Conservation (phyloP, 2,797 vertebrate genomes). For the Ptychobarbus kaznakovi region DNA sequence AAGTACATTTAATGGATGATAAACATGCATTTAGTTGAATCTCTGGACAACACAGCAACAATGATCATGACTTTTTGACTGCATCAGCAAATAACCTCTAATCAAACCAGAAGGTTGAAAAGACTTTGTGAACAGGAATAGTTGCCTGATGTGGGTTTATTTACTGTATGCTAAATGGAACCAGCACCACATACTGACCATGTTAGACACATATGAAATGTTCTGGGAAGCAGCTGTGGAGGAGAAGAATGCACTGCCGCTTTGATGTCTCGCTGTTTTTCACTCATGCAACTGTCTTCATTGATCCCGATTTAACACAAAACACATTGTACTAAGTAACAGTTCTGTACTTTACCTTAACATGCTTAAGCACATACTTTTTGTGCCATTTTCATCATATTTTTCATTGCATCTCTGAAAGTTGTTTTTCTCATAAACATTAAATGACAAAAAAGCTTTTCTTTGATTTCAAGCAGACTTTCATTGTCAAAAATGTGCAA, state of each 20-base stretch:
- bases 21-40: conserved; percentile 39
- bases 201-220: conserved; percentile 34
- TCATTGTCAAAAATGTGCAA: conserved; percentile 17
- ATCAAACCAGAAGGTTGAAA: conserved; percentile 18
- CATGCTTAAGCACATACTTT: neutral
- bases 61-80: conserved; percentile 17
- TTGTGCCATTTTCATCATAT: neutral
- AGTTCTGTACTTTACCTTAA: neutral
- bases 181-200: conserved; percentile 37
- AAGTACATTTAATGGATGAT: conserved; percentile 16
- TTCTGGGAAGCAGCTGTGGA: conserved; percentile 42
- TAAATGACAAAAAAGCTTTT: neutral
- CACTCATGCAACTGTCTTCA: neutral
- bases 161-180: conserved; percentile 40
- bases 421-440: neutral
- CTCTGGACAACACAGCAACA: conserved; percentile 21
- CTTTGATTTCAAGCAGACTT: neutral
- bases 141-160: conserved; percentile 36
- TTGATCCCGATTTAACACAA: conserved; percentile 29
- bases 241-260: neutral
- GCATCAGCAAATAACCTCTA: conserved; percentile 14
- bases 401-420: neutral
- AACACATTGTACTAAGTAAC: neutral
- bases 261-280: conserved; percentile 25
- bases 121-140: conserved; percentile 17